Base-by-base conservation (phyloP, 30 jellyfish, hydroid and myxozoan genomes). In the Nemopilema nomurai region DNA sequence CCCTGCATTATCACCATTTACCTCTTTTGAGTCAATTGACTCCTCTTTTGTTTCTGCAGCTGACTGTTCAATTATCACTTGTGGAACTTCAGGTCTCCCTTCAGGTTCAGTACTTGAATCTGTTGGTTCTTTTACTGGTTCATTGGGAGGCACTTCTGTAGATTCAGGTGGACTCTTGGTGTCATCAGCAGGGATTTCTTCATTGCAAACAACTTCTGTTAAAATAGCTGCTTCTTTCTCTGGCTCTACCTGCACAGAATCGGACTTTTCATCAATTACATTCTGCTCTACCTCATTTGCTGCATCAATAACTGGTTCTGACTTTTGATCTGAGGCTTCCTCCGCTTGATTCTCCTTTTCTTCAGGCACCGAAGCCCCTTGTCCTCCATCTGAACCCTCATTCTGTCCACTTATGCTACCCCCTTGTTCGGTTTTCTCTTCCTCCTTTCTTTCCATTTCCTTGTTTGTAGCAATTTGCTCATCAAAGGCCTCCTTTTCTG, bases 401-500 rank as follows among this genome's bases (percentile, higher is more conserved):
- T 41, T 41, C 13, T 41, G 0, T 67, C 21, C 76, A 67, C 76
- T 32, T 18, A 33, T 67, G 50, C 51, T 23, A 23, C 33, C 76
- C 23, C 76, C 76, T 32, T 67, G 33, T 24, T 22, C n/a, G 8
- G 28, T 62, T 23, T 28, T 51, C 19, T 19, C 51, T 23, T 50
- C 82, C 64, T 67, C 74, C 24, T 63, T 51, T 24, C 16, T 20
- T 28, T 62, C 68, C 13, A 28, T 26, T 1, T 16, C 78, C 49
- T 64, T 77, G 16, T 30, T 53, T 18, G 28, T 41, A 26, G 23
- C 4, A 69, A 69, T 4, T 29, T 18, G n/a, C 29, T 64, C 71
- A 28, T 20, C 65, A 20, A 29, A 18, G 4, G 20, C 82, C 62
- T 80, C 82, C 21, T 33, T 67, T 19, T 33, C 82, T 80, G 82